Conservation (phyloP, 2,113 vertebrate genomes). For the Sakesphorus luctuosus region DNA sequence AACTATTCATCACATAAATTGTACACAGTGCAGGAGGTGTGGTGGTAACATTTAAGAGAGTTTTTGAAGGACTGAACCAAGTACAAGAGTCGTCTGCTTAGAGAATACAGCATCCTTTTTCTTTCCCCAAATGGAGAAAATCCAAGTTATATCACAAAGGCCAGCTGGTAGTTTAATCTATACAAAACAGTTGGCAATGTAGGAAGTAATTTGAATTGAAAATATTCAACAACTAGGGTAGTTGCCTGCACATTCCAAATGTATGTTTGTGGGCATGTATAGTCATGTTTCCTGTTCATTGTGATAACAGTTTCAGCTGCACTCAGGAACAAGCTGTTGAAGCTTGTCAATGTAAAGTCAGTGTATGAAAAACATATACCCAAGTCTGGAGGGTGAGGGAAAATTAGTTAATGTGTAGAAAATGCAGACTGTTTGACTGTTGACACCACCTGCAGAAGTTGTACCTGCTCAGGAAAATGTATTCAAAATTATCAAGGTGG, state of each 20-base stretch:
- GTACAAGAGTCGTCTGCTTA: neutral
- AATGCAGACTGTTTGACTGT: neutral
- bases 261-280: neutral
- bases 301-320: neutral
- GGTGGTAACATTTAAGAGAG: neutral
- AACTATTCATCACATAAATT: neutral
- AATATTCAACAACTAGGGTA: neutral
- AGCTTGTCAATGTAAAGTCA: neutral
- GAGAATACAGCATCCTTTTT: neutral
- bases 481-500: neutral
- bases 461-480: neutral
- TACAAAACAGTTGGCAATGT: neutral
- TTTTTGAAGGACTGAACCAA: neutral
- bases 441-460: neutral
- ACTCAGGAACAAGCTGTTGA: neutral
- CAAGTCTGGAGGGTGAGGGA: neutral
- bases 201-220: neutral
- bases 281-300: neutral
- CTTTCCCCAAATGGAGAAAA: neutral
- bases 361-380: neutral
- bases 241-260: neutral
- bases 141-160: neutral
- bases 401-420: neutral
- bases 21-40: accelerated
- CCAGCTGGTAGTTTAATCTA: neutral